Base-by-base conservation (phyloP, 2,888 invertebrate species). In the Strigamia transsilvanica region DNA sequence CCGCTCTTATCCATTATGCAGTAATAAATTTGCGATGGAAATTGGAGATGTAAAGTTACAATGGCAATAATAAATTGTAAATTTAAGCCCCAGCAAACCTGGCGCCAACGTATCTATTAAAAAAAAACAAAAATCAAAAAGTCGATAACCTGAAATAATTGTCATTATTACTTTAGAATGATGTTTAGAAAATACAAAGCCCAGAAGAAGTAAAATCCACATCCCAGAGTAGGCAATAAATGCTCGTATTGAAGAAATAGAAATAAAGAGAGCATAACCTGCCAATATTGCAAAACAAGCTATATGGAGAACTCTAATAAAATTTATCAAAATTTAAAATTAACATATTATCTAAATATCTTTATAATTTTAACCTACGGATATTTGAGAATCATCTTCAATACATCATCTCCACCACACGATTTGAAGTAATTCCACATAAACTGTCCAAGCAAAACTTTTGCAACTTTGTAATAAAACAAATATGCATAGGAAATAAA, bases 391-490 rank as follows among this genome's bases (percentile, higher is more conserved):
- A 32, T 32, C 27, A n/a, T 73, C 13, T 27, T 73, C 73, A 12
- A 32, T n/a, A 32, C 4, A 10, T 32, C n/a, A 12, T 12, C 27
- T 10, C 23, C 23, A 5, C 32, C 27, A 3, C 4, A 12, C 73
- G 4, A 4, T 10, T 27, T 10, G n/a, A 27, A 73, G 23, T n/a
- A 12, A 32, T 12, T 73, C 15, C 32, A 15, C 3, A 73, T 32
- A 9, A 15, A 27, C 7, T 12, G 27, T 27, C 27, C 32, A 27
- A 12, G 12, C 32, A 73, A 73, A 32, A 73, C 27, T 73, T 73
- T 73, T 27, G 27, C 4, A 32, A 73, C 73, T 73, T 73, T 73
- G n/a, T 73, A 73, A 12, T 73, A 73, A 73, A 73, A 73, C 13
- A 73, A 73, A 73, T 27, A 73, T 12, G 27, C 73, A n/a, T 73